A percentile compares a stretch with the other conserved stretches of the same genome.
phyloP scores from a whole-genome alignment of 2,797 vertebrate species.

The Paratrypauchen microcephalus region DNA sequence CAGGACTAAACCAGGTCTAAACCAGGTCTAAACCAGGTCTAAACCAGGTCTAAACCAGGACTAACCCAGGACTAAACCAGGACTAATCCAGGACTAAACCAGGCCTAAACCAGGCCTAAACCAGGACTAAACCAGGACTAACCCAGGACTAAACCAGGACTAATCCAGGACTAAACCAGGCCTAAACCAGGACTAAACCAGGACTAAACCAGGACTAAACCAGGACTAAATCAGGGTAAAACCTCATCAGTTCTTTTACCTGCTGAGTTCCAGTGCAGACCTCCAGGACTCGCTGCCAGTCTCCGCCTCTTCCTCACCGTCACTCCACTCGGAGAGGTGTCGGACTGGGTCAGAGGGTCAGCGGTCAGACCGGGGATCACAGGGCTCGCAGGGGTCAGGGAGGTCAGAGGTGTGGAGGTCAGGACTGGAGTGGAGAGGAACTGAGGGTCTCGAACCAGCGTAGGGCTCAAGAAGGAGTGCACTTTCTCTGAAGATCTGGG shows the following conservation, averaged over 20 bases:
- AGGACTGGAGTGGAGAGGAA: slow-evolving; percentile 46
- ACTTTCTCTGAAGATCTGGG: slow-evolving; percentile 58
- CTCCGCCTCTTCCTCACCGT: slow-evolving; percentile 74
- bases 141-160: not conserved
- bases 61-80: not conserved
- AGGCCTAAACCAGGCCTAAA: not conserved
- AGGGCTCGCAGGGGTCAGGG: slow-evolving; percentile 45
- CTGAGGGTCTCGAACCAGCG: slow-evolving; percentile 46
- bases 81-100: too few relatives aligned
- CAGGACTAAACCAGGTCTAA: not conserved
- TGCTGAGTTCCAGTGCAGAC: slow-evolving; percentile 78
- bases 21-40: not conserved
- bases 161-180: not conserved
- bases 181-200: not conserved
- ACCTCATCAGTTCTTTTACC: slow-evolving; percentile 49
- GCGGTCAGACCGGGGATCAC: not conserved
- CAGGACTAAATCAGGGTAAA: not conserved
- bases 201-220: not conserved
- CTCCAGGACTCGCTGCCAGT: slow-evolving; percentile 76
- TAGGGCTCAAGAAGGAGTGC: slow-evolving; percentile 45
- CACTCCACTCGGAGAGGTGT: slow-evolving; percentile 40
- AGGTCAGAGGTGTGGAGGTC: slow-evolving; percentile 43
- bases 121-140: not conserved
- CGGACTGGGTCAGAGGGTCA: not conserved
- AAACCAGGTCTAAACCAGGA: too few relatives aligned